Base-by-base conservation (phyloP, 1,140 invertebrate species). In the Polyergus mexicanus region DNA sequence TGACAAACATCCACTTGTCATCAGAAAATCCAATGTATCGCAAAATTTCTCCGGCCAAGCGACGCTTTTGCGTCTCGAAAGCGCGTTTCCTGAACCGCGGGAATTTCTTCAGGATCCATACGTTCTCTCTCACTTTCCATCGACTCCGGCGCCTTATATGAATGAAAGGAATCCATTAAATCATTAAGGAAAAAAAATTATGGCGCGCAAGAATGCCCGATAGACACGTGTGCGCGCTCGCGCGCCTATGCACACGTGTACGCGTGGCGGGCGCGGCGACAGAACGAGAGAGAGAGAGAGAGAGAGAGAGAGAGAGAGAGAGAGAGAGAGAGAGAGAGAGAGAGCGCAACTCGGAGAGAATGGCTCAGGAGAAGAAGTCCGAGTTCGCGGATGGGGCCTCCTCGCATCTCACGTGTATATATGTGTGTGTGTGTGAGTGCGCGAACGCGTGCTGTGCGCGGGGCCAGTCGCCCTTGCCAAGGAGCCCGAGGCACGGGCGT, bases 401-500 rank as follows among this genome's bases (percentile, higher is more conserved):
- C 77, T 90, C 88, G 86, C 89, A 76, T 65, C 62, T 56, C 85
- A 51, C 41, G 25, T 47, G 32, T 60, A 41, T 41, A 6, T 41
- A 6, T 41, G 1, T 6, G 22, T 51, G 35, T 38, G 19, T 8
- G 10, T n/a, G 35, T 22, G 10, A 84, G 84, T 22, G 28, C 25
- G 41, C 76, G 69, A 75, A 66, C 88, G 86, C 85, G 75, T 86
- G 86, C 89, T 88, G 90, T 93, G 10, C 41, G 41, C 41, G 93
- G 93, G 94, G 93, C 94, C 93, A 94, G 93, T 94, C 94, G 94
- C 94, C 94, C 94, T 95, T 95, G 94, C 93, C 92, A 90, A 94
- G 92, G 86, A 92, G 94, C 95, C 95, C 83, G 93, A 94, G 95
- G 95, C 94, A 95, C 94, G 94, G 95, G 94, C 95, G 95, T 95